Base-by-base conservation (phyloP, 2,888 invertebrate species). In the Brachypalpus laphriformis region DNA sequence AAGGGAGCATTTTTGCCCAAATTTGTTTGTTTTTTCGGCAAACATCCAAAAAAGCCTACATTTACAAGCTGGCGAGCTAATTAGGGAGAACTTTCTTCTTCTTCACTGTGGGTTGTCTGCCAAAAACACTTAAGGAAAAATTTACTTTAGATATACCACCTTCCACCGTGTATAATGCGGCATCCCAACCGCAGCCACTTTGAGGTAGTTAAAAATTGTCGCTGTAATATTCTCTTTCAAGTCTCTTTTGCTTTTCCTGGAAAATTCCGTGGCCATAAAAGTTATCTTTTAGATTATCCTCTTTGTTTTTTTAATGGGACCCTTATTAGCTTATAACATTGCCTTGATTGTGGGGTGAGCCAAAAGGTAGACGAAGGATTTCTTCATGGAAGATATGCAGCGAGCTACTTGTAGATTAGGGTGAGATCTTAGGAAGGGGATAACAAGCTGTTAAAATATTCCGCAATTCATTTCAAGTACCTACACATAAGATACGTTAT, bases 141-240 rank as follows among this genome's bases (percentile, higher is more conserved):
- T 71, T 59, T 34, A 71, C 71, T 66, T 11, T 20, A 14, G 22
- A 9, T 34, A 51, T 71, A 40, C 76, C 59, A 71, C 77, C 82
- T 77, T 77, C 51, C 28, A 45, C 42, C 47, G 76, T 71, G 70
- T 40, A 51, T 49, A 51, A 22, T 18, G 22, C 22, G 22, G 57
- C 31, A 61, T 59, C 20, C 57, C 71, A 66, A 65, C 78, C 78
- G 37, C 78, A 72, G 28, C 61, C 72, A 68, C 72, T 74, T 65
- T 11, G 45, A 57, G 74, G 81, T 80, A 81, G 80, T 85, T 75
- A 81, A 85, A 85, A 85, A 85, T 81, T 85, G 83, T 81, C 83
- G 65, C 80, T 81, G 70, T 85, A 85, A 85, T 81, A 85, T 85
- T 85, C 83, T 54, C 83, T 85, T 80, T 85, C 49, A 85, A 85